Conservation (phyloP, 2,113 vertebrate genomes). For the Elgaria multicarinata region DNA sequence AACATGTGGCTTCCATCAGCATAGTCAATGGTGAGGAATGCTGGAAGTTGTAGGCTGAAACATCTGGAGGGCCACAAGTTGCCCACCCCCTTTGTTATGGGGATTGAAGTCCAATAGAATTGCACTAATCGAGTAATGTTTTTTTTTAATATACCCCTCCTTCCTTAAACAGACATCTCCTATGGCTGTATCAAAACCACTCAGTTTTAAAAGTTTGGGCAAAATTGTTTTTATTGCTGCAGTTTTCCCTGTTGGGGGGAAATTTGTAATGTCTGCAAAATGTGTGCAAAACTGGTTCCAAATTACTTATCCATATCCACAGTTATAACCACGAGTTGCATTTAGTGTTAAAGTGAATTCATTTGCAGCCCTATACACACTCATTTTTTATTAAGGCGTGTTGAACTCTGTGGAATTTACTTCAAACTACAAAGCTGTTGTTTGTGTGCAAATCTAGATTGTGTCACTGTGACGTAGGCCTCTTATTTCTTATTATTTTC, state of each 20-base stretch:
- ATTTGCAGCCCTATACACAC: no score
- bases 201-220: not conserved
- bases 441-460: not conserved
- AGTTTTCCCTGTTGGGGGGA: not conserved
- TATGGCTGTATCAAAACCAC: not conserved
- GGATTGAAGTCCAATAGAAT: not conserved
- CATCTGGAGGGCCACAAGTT: no score
- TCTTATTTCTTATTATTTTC: not conserved
- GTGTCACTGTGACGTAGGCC: not conserved
- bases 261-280: not conserved
- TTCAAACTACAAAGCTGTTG: not conserved
- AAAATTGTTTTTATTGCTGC: not conserved
- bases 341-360: not conserved
- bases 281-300: not conserved
- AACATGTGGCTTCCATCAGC: no score
- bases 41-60: no score
- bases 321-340: not conserved
- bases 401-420: not conserved
- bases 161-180: not conserved
- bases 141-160: not conserved
- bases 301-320: not conserved
- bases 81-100: not conserved
- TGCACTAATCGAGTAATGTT: not conserved
- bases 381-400: not conserved
- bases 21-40: no score